Percentiles rank a stretch among this genome's conserved stretches.
phyloP scores from a whole-genome alignment of 2,797 vertebrate genomes.

The Poeciliopsis presidionis region DNA sequence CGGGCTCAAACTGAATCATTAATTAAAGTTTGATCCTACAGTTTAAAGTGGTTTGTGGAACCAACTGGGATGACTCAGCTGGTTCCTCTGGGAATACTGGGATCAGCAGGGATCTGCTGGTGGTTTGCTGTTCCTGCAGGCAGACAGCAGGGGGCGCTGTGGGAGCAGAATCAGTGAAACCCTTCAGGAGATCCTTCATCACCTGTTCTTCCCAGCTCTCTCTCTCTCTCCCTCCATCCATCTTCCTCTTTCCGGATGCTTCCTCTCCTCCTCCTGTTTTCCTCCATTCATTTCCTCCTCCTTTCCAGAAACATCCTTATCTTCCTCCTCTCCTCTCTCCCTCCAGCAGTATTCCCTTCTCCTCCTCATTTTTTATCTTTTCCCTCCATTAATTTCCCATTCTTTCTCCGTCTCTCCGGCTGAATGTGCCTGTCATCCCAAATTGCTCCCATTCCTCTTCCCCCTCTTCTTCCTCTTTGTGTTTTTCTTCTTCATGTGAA shows the following conservation, averaged over 20 bases:
- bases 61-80: not conserved
- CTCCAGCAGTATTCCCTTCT: conserved; percentile 27
- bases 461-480: conserved; percentile 8
- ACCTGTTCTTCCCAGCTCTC: not conserved
- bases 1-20: not conserved
- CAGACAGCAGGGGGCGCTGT: conserved; percentile 62
- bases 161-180: not conserved
- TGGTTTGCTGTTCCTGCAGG: not conserved
- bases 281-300: not conserved
- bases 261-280: not conserved
- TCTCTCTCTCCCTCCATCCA: not conserved
- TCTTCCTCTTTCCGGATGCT: not conserved
- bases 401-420: conserved; percentile 50
- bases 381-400: conserved; percentile 67
- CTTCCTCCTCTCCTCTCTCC: conserved; percentile 22
- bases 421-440: conserved; percentile 66
- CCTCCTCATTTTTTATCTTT: conserved; percentile 56
- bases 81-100: not conserved
- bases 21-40: too few relatives aligned
- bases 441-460: conserved; percentile 60
- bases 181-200: not conserved
- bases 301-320: conserved; percentile 19
- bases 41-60: not conserved
- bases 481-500: not conserved
- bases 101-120: not conserved